These are phyloP conservation scores for Pterois miles DNA, from an alignment of 2,797 vertebrate genomes.

Conservation along the genomic window DNA sequence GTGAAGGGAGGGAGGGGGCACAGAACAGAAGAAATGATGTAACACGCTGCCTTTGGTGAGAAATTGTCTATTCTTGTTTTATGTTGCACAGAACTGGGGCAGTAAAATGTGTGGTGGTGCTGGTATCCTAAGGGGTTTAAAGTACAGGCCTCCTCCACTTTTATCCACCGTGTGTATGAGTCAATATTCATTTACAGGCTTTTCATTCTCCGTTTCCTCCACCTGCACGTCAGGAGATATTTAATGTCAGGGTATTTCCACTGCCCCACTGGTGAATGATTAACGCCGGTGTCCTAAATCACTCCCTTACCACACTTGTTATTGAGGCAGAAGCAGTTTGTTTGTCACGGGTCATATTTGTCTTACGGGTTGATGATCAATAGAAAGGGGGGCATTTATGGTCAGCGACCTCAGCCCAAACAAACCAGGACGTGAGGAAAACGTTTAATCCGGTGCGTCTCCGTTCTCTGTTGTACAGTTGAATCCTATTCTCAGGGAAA, in stretches of 20 bases:
- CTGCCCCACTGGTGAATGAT: conserved; percentile 39
- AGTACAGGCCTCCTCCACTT: conserved; percentile 43
- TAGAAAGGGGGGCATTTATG: conserved; percentile 2
- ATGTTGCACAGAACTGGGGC: conserved; percentile 24
- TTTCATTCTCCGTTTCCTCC: conserved; percentile 33
- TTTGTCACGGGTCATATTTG: conserved; percentile 27
- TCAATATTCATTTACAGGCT: conserved; percentile 62
- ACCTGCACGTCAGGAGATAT: conserved; percentile 29
- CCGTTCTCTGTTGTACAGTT: not conserved
- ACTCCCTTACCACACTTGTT: not conserved
- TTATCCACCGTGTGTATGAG: conserved; percentile 55
- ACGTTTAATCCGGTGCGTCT: not conserved
- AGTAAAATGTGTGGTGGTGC: conserved; percentile 27
- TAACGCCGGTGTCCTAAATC: conserved; percentile 31
- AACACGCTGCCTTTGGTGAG: conserved; percentile 62
- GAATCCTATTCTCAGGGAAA: conserved; percentile 12
- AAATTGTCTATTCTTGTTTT: conserved; percentile 61
- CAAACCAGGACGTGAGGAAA: not conserved
- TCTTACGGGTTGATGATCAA: conserved; percentile 35
- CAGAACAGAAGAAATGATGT: conserved; percentile 67
- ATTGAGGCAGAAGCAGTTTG: conserved; percentile 17
- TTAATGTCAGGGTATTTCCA: conserved; percentile 43
- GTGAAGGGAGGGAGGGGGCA: not conserved
- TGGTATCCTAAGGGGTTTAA: conserved; percentile 37
- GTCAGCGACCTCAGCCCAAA: not conserved